Conservation (phyloP, 2,113 vertebrate genomes). For the Pangasianodon hypophthalmus region DNA sequence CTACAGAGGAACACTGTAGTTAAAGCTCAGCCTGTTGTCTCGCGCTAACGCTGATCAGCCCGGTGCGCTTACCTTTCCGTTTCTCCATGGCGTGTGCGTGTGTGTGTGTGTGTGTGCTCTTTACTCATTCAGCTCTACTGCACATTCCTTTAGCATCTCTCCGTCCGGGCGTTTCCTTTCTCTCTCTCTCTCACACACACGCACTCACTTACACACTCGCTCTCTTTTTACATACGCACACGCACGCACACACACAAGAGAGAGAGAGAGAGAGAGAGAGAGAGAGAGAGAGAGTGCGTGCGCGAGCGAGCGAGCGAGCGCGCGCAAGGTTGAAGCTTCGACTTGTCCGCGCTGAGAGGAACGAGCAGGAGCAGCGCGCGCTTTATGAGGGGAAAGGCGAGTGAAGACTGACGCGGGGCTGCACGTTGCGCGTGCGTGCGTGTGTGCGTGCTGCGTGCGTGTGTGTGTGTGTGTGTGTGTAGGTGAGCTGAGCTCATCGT, state of each 20-base stretch:
- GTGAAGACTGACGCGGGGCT: neutral
- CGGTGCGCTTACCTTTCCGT: constrained; percentile 59
- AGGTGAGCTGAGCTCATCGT: constrained; percentile 28
- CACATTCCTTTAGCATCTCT: constrained; percentile 42
- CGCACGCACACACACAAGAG: neutral
- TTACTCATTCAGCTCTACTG: constrained; percentile 40
- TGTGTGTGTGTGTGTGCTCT: constrained; percentile 26
- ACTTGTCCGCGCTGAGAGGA: constrained; percentile 8
- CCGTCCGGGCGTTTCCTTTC: constrained; percentile 29
- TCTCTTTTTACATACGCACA: neutral
- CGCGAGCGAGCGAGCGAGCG: neutral
- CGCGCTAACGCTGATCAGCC: neutral
- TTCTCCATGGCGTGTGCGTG: constrained; percentile 56
- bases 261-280: neutral
- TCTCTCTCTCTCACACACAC: neutral
- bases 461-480: neutral
- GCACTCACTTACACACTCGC: neutral
- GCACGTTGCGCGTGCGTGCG: neutral
- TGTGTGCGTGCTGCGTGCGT: neutral
- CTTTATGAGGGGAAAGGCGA: neutral
- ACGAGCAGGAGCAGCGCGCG: constrained; percentile 17
- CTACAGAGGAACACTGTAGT: neutral
- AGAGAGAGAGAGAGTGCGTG: neutral
- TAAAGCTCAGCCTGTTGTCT: constrained; percentile 19
- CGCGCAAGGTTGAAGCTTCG: constrained; percentile 12